Evolutionary conservation across 2,888 invertebrate species (phyloP), one percentile per base, ranked within the genome.

Genomic region (Nasonovia ribisnigri): DNA sequence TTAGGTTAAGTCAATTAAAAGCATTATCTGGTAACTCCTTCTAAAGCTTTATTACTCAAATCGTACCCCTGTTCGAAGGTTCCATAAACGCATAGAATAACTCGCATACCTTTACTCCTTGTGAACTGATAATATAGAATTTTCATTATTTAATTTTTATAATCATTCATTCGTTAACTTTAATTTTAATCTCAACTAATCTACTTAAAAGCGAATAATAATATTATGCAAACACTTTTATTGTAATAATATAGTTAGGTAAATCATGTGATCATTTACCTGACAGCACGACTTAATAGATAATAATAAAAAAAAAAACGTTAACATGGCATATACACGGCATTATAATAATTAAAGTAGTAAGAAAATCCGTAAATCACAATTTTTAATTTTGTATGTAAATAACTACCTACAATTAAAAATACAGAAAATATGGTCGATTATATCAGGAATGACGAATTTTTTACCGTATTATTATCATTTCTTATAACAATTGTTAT

Each of bases 41-140:
- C 77, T 77, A 77, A 77, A 77, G 77, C 77, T 77, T 77, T 77
- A 77, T 77, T 77, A 77, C 77, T 77, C 77, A 77, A 77, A 77
- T 77, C 8, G 36, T 26, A 77, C 36, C 36, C 36, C 20, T 77
- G 36, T 77, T 36, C 20, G 77, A 20, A 36, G 36, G 77, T 36
- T 67, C 36, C 20, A 77, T 36, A 36, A 77, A 77, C 36, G 77
- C 3, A 77, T 77, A 42, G 36, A 36, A 77, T 36, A 77, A 77
- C 20, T 36, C 36, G 20, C 77, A 1, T 77, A 77, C 77, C 20
- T 77, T 20, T 77, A 77, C 36, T 42, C 36, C 36, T 42, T 77
- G 20, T 20, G 20, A 77, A 77, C 20, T 77, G 36, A 77, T 36
- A 77, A 77, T 77, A 36, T 77, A 77, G 8, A 20, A 24, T 77